Conservation (phyloP, 1,140 invertebrate species). For the Lithobius niger region DNA sequence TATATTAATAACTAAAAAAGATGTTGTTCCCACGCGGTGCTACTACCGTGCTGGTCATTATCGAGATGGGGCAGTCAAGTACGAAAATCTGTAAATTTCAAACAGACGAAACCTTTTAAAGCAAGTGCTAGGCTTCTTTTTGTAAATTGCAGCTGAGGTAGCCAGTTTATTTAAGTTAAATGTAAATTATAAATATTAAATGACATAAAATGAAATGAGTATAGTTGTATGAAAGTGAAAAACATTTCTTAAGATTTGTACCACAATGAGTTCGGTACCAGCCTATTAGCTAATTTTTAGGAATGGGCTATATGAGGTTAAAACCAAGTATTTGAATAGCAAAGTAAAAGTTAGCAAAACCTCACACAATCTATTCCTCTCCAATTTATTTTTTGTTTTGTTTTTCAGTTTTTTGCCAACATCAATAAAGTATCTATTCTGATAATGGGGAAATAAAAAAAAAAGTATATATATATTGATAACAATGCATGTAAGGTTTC, state of each 20-base stretch:
- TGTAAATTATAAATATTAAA: slow-evolving; percentile 5
- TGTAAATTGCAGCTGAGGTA: slow-evolving; percentile 7
- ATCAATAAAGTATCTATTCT: slow-evolving; percentile 2
- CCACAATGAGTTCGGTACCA: not conserved
- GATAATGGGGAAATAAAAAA: not conserved
- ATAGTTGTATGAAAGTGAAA: not conserved
- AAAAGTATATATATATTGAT: slow-evolving; percentile 7
- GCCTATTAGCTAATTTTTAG: not conserved
- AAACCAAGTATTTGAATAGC: not conserved
- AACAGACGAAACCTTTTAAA: too few species aligned
- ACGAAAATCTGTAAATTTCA: not conserved
- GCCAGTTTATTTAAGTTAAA: not conserved
- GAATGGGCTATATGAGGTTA: not conserved
- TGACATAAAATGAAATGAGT: too few species aligned
- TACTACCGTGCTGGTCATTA: too few species aligned
- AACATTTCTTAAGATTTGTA: not conserved
- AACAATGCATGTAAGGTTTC: too few species aligned
- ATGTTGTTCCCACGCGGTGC: too few species aligned
- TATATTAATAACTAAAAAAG: too few species aligned
- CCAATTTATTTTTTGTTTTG: not conserved
- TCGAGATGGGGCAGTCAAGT: too few species aligned
- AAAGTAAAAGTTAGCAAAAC: not conserved
- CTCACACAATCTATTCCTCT: not conserved
- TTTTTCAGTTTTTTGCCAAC: not conserved
- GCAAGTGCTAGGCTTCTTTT: not conserved